Base-by-base conservation (phyloP, 2,113 vertebrate genomes). In the Scomber japonicus region DNA sequence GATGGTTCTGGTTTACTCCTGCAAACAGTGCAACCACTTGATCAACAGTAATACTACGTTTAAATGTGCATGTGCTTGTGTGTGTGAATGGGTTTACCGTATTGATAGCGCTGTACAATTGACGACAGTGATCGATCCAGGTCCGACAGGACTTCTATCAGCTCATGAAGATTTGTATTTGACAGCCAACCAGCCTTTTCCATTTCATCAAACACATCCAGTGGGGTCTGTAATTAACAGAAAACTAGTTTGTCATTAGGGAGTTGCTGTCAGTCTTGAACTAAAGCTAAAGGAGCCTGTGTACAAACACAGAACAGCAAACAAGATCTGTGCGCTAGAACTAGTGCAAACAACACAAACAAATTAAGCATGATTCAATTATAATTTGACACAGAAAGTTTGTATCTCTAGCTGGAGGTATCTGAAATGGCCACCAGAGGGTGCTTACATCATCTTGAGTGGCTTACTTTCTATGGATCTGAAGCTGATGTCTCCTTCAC, bases 201-300 rank as follows among this genome's bases (percentile, higher is more conserved):
- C 94, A 96, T 93, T 81, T 95, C 93, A 53, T 50, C 15, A 64
- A 95, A 85, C 40, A 95, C 50, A 48, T 94, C 94, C 30, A 96
- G 80, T 0, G 75, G 45, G 0, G 92, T 94, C 95, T 96, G 84
- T 1, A 86, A 85, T 13, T 0, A 24, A 44, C 5, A 81, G 5
- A 49, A 16, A 8, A 45, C 2, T 14, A 11, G 17, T 19, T 64
- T 48, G 11, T 54, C 8, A 16, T 45, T 11, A 21, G 50, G 3
- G 11, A 8, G 31, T 62, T 76, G 19, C 11, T 64, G 10, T 45
- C 3, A 7, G 35, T 35, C 31, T 35, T 40, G 35, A 40, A 40
- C 35, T 8, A 40, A 40, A 40, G 35, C 35, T 40, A 40, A 40
- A 40, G 35, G 35, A 40, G 9, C 35, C 6, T 7, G 35, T 7